Percentiles rank a stretch among this genome's conserved stretches.
phyloP scores from a whole-genome alignment of 2,113 vertebrate genomes.

The Crotalus tigris region DNA sequence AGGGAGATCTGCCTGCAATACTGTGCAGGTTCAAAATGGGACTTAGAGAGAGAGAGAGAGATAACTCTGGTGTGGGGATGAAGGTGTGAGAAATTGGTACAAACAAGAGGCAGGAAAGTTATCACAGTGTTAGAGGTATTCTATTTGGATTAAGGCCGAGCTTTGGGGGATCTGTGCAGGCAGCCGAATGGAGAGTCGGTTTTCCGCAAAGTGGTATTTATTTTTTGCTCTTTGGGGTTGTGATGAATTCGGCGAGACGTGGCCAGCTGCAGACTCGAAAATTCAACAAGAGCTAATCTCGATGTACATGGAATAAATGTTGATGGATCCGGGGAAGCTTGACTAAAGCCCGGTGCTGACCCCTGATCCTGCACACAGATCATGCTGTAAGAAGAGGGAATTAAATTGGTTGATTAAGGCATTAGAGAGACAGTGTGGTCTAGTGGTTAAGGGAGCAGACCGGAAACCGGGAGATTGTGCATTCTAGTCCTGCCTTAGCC shows the following conservation, averaged over 20 bases:
- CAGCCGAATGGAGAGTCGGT: not conserved
- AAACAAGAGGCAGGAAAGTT: not conserved
- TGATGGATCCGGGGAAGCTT: not conserved
- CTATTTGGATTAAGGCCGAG: slow-evolving; percentile 9
- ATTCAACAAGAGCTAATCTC: not conserved
- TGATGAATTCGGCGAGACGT: not conserved
- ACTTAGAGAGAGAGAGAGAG: not conserved
- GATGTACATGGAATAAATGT: accelerated
- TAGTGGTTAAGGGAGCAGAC: not conserved
- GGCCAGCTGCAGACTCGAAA: not conserved
- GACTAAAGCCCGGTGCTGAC: not conserved
- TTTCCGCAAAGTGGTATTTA: not conserved
- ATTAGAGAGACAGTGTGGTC: not conserved
- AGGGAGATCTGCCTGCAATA: not conserved
- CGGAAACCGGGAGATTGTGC: not conserved
- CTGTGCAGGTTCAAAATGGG: not conserved
- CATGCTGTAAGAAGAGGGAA: not conserved
- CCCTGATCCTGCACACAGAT: not conserved
- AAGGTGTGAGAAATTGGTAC: not conserved
- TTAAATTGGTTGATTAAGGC: not conserved
- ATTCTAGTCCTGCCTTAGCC: not conserved
- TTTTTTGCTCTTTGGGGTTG: not conserved
- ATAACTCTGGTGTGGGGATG: not conserved
- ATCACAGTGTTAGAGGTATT: not conserved
- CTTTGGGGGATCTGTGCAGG: slow-evolving; percentile 31